Evolutionary conservation across 37 sponge, comb jelly and placozoan species (phyloP).

Genomic region (Ianthella basta): DNA sequence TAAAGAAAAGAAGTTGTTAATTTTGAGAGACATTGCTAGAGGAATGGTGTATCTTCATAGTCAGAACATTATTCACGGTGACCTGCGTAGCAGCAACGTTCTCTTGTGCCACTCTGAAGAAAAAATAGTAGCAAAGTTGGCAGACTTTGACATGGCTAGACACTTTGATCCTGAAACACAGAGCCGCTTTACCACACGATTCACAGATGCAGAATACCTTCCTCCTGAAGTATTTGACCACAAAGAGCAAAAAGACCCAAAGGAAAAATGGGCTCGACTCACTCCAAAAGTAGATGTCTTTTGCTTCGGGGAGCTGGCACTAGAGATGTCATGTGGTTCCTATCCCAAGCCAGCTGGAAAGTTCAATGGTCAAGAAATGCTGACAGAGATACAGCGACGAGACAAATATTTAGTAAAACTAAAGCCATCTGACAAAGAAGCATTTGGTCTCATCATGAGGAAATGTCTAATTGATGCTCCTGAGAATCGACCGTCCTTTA

Average conservation of each 20-base stretch:
- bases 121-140: neutral
- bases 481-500: neutral
- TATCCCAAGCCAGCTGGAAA: neutral
- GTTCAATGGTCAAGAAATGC: neutral
- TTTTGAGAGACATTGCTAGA: neutral
- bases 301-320: neutral
- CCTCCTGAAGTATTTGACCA: neutral
- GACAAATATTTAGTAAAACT: neutral
- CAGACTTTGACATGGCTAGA: neutral
- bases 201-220: neutral
- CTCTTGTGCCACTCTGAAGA: neutral
- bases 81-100: neutral
- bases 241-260: neutral
- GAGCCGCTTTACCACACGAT: neutral
- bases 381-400: neutral
- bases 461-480: neutral
- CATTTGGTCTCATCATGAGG: neutral
- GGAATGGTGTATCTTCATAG: neutral
- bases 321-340: neutral
- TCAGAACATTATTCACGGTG: neutral
- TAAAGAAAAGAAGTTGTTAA: neutral
- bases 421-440: neutral
- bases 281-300: neutral
- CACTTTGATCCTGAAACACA: neutral
- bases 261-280: neutral